These are phyloP conservation scores for Heteractis magnifica DNA, from an alignment of 92 coral and sea anemone genomes.

Conservation along the genomic window DNA sequence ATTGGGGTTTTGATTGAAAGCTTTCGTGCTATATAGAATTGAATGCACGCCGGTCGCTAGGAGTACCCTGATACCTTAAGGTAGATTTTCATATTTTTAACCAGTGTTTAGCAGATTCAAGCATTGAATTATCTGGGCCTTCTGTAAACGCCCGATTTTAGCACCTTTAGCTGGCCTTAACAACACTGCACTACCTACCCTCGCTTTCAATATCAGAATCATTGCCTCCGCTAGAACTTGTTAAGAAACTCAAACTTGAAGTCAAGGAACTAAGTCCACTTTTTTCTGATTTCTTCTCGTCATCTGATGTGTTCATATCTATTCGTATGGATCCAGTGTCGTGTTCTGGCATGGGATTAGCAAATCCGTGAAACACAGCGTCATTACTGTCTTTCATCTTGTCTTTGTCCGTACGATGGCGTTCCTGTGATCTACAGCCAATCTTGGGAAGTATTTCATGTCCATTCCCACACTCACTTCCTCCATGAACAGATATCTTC, in stretches of 20 bases:
- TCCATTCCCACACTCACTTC: slow-evolving; percentile 82
- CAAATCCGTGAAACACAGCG: slow-evolving; percentile 52
- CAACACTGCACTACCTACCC: slow-evolving; percentile 25
- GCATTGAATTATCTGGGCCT: too few relatives aligned
- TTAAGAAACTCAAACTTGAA: slow-evolving; percentile 45
- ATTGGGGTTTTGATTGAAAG: too few relatives aligned
- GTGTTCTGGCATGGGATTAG: slow-evolving; percentile 65
- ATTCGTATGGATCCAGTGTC: slow-evolving; percentile 49
- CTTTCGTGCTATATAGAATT: too few relatives aligned
- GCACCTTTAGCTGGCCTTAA: not conserved
- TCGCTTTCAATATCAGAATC: slow-evolving; percentile 93
- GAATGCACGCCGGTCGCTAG: too few relatives aligned
- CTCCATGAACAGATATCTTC: slow-evolving; percentile 70
- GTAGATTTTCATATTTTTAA: too few relatives aligned
- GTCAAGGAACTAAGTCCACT: slow-evolving; percentile 80
- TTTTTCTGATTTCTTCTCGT: slow-evolving; percentile 47
- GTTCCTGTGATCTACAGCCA: slow-evolving; percentile 43
- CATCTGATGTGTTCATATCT: slow-evolving; percentile 28
- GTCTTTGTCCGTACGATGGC: not conserved
- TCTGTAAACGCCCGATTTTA: too few relatives aligned
- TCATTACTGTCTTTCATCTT: not conserved
- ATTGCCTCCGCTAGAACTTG: slow-evolving; percentile 75
- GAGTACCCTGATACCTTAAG: too few relatives aligned
- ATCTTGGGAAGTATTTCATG: slow-evolving; percentile 65
- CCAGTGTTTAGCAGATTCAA: too few relatives aligned